phyloP scores from a whole-genome alignment of 2,888 invertebrate species.

The Drosophila prostipennis region DNA sequence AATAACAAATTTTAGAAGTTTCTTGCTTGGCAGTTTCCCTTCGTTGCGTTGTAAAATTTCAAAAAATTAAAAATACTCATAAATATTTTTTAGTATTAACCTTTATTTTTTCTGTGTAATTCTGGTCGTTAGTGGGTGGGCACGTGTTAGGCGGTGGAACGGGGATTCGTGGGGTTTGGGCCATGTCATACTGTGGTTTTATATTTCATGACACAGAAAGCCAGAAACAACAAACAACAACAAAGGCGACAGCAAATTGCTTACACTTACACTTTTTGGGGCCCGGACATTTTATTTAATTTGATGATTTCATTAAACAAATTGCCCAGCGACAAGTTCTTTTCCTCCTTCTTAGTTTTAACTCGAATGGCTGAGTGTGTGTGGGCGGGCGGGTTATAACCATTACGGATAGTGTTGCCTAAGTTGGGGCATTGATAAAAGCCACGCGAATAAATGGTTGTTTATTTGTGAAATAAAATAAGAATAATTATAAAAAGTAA shows the following conservation, averaged over 20 bases:
- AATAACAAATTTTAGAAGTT: too few relatives aligned
- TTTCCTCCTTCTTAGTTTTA: slow-evolving; percentile 36
- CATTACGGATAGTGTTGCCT: slow-evolving; percentile 26
- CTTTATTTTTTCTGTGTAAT: not conserved
- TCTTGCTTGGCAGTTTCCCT: too few relatives aligned
- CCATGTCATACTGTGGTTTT: slow-evolving; percentile 60
- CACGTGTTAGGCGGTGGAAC: slow-evolving; percentile 29
- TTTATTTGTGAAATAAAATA: too few relatives aligned
- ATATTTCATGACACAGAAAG: slow-evolving; percentile 59
- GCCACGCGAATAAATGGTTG: too few relatives aligned
- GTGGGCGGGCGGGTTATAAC: slow-evolving; percentile 1
- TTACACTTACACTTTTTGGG: slow-evolving; percentile 62
- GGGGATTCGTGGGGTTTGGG: slow-evolving; percentile 27
- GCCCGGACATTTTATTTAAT: slow-evolving; percentile 68
- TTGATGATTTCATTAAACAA: slow-evolving; percentile 77
- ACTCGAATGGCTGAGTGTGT: slow-evolving; percentile 20
- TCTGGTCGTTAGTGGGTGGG: slow-evolving; percentile 10
- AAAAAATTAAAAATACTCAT: too few relatives aligned
- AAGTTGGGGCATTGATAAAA: not conserved
- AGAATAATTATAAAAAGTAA: too few relatives aligned
- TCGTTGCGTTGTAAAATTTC: too few relatives aligned
- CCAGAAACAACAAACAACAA: slow-evolving; percentile 22
- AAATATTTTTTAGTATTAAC: not conserved
- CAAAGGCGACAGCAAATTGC: slow-evolving; percentile 48
- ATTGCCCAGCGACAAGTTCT: slow-evolving; percentile 47